These are phyloP conservation scores for Botia almorhae DNA, from an alignment of 2,797 vertebrate genomes.

Conservation along the genomic window DNA sequence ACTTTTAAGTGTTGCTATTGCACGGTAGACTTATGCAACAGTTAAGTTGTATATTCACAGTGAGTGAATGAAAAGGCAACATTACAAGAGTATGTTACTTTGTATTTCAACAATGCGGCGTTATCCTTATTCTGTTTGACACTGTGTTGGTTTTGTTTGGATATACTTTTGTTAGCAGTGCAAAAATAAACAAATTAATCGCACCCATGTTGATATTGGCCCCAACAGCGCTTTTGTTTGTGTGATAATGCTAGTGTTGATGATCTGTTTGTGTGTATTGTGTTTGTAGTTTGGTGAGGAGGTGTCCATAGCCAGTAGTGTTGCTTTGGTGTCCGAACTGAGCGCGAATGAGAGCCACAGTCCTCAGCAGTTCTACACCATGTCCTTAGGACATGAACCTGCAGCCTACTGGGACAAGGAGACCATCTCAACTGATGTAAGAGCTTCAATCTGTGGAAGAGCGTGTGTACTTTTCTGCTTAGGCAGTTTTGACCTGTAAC, in stretches of 20 bases:
- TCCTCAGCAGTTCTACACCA: slow-evolving; percentile 80
- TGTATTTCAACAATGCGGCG: too few relatives aligned
- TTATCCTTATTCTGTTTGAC: too few relatives aligned
- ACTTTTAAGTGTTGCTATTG: too few relatives aligned
- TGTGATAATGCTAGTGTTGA: neutral
- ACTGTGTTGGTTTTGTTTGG: too few relatives aligned
- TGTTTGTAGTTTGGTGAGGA: slow-evolving; percentile 90
- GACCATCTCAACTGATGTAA: slow-evolving; percentile 72
- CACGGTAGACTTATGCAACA: too few relatives aligned
- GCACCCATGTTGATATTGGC: neutral
- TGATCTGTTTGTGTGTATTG: neutral
- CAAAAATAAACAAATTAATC: neutral
- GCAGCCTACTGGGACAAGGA: slow-evolving; percentile 87
- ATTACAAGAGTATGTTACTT: too few relatives aligned
- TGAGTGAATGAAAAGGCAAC: too few relatives aligned
- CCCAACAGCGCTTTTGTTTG: neutral
- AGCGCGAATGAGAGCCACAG: slow-evolving; percentile 83
- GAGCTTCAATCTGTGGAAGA: slow-evolving; percentile 26
- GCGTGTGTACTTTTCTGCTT: neutral
- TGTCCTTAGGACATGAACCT: slow-evolving; percentile 85
- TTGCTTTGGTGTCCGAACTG: slow-evolving; percentile 86
- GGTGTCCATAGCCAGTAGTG: slow-evolving; percentile 88
- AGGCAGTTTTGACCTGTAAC: too few relatives aligned
- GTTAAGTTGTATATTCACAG: too few relatives aligned
- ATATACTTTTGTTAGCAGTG: too few relatives aligned